Conservation (phyloP, 2,888 invertebrate species). For the Mimachlamys varia region DNA sequence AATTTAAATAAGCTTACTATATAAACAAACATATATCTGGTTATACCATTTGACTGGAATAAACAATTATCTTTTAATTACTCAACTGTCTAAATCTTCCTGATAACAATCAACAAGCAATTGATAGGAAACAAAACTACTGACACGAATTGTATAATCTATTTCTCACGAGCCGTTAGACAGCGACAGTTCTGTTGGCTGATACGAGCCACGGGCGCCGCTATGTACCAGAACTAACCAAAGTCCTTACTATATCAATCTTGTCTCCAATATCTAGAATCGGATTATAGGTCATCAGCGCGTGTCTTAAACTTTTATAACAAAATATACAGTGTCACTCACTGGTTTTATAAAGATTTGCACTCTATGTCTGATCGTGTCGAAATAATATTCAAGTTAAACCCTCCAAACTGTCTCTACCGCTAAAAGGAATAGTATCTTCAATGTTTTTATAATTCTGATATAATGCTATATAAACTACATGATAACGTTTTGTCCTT, state of each 20-base stretch:
- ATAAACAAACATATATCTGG: conserved; percentile 19
- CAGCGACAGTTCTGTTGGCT: neutral
- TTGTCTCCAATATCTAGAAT: neutral
- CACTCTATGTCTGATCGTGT: neutral
- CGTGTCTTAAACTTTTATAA: neutral
- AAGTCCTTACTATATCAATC: neutral
- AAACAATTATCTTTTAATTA: neutral
- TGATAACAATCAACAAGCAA: neutral
- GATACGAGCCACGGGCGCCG: neutral
- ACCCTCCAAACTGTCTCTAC: neutral
- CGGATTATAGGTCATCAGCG: neutral
- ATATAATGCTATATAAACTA: neutral
- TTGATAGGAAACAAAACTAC: neutral
- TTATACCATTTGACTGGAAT: neutral
- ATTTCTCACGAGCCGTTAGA: neutral
- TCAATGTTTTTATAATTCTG: neutral
- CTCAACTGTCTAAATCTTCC: neutral
- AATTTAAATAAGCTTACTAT: neutral
- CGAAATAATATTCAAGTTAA: neutral
- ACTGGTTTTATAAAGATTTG: neutral
- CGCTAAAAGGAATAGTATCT: neutral
- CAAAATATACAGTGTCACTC: neutral
- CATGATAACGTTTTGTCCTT: neutral
- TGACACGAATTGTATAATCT: neutral
- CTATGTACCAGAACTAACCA: neutral